phyloP scores from a whole-genome alignment of 1,140 invertebrate species.

The Drosophila punjabiensis region DNA sequence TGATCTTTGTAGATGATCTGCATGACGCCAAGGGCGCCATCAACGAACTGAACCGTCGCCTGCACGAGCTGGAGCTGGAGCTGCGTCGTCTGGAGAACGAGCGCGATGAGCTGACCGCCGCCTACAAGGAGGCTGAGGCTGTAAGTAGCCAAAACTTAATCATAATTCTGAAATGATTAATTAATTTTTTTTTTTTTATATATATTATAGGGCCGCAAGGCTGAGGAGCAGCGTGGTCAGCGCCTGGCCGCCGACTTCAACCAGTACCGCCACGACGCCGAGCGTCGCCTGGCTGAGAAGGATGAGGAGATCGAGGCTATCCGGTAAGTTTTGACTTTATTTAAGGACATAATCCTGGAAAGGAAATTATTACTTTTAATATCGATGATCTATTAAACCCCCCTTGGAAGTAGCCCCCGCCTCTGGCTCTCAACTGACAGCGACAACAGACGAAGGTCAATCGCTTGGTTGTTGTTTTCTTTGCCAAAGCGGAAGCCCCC shows the following conservation, averaged over 20 bases:
- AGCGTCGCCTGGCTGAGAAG: conserved; percentile 96
- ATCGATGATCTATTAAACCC: background rate
- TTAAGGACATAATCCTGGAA: background rate
- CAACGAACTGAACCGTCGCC: conserved; percentile 95
- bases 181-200: background rate
- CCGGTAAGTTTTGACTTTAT: conserved; percentile 89
- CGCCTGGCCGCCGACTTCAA: conserved; percentile 94
- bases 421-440: conserved; percentile 27
- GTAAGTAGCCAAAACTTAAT: conserved; percentile 88
- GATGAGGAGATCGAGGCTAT: conserved; percentile 97
- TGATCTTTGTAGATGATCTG: conserved; percentile 91
- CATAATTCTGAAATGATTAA: background rate
- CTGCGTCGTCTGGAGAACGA: conserved; percentile 98
- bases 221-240: conserved; percentile 96
- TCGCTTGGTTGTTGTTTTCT: conserved; percentile 35
- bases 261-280: conserved; percentile 96
- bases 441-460: conserved; percentile 48
- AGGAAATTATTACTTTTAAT: background rate
- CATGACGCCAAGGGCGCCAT: conserved; percentile 95
- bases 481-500: conserved; percentile 71
- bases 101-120: conserved; percentile 97
- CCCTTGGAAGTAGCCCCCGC: conserved; percentile 54
- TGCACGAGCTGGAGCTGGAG: conserved; percentile 98
- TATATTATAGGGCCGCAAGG: conserved; percentile 93
- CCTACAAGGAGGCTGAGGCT: conserved; percentile 98